Base-by-base conservation (phyloP, 2,113 vertebrate genomes). In the Larimichthys crocea region DNA sequence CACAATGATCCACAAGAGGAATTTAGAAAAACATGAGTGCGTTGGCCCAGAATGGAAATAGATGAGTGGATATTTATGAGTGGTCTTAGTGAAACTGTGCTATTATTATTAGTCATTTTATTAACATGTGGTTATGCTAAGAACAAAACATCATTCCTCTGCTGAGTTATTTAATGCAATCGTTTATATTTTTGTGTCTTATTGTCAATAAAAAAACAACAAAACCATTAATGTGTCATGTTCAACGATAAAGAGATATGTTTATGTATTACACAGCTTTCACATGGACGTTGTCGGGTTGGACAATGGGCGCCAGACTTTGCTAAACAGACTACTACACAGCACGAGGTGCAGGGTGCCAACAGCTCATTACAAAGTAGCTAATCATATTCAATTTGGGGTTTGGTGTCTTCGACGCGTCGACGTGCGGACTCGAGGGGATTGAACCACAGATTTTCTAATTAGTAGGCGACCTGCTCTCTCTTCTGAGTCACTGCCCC, bases 1-100 rank as follows among this genome's bases (percentile, higher is more conserved):
- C 88, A 85, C 80, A 79, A 49, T 63, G 83, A 76, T 80, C 75
- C 75, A 71, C 4, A 26, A 70, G 56, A 74, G 63, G 68, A 82
- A 84, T 70, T 70, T 26, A 79, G 64, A 67, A 73, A 83, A 82
- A 72, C 69, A 79, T 44, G 15, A 69, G 61, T 48, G 76, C 73
- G 63, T 75, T 48, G 65, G 65, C 48, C 35, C 5, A 40, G 17
- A 76, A 67, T 50, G 74, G 24, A 77, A 79, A 83, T 59, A 80
- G 22, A 77, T 63, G 42, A 84, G 80, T 66, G 50, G 55, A 75
- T 48, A 35, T 35, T 35, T 35, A 40, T 31, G 22, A 82, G 67
- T 46, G 65, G 40, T 44, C 76, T 69, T 35, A 24, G 49, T 56
- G 49, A 79, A 60, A 74, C 26, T 15, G 29, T 52, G 50, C 10